These are phyloP conservation scores for Gulo gulo DNA, from an alignment of 2,113 vertebrate genomes.

Conservation along the genomic window DNA sequence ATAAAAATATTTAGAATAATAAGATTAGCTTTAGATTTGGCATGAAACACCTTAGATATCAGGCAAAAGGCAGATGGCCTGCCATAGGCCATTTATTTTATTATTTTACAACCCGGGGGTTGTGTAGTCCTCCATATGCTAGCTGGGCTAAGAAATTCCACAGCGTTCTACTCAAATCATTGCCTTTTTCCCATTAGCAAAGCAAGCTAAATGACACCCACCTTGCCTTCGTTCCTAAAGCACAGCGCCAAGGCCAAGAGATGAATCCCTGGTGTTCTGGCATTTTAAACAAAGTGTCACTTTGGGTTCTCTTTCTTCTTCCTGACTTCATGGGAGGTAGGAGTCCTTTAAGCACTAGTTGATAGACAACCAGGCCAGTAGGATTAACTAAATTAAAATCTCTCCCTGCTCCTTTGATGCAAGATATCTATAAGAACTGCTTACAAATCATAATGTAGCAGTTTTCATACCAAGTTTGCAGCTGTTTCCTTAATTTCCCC, in stretches of 20 bases:
- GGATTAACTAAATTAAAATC: conserved; percentile 69
- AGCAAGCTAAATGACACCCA: not conserved
- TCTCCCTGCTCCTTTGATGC: conserved; percentile 23
- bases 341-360: conserved; percentile 30
- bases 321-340: not conserved
- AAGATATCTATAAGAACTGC: conserved; percentile 73
- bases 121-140: conserved; percentile 82
- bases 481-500: conserved; percentile 86
- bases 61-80: conserved; percentile 84
- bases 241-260: not conserved
- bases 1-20: conserved; percentile 82
- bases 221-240: not conserved
- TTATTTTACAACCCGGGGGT: conserved; percentile 85
- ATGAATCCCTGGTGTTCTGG: conserved; percentile 1
- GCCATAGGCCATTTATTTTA: conserved; percentile 87
- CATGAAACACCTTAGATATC: conserved; percentile 76
- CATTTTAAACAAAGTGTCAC: not conserved
- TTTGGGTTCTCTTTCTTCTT: conserved; percentile 39
- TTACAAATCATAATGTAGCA: conserved; percentile 71
- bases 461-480: conserved; percentile 82
- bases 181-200: conserved; percentile 55
- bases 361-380: conserved; percentile 43
- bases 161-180: conserved; percentile 67
- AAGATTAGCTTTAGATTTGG: conserved; percentile 82
- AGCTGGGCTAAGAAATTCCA: conserved; percentile 76